Conservation (phyloP, 2,888 invertebrate genomes). For the Coenonympha glycerion region DNA sequence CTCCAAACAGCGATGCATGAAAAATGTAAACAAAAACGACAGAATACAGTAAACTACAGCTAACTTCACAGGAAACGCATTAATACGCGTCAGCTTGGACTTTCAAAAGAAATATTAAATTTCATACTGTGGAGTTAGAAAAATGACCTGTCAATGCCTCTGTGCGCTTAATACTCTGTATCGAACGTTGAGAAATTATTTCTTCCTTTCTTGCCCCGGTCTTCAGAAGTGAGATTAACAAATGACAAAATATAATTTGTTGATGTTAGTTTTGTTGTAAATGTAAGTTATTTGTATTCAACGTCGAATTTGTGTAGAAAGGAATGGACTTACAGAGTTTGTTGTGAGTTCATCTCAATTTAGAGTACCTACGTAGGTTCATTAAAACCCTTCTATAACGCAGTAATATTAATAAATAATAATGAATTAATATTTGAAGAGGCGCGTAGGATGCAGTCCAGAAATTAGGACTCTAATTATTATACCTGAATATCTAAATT, state of each 20-base stretch:
- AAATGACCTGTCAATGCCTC: constrained; percentile 31
- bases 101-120: constrained; percentile 23
- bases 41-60: background rate
- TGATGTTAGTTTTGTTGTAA: background rate
- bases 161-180: constrained; percentile 7
- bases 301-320: too few relatives aligned
- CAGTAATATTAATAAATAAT: too few relatives aligned
- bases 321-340: too few relatives aligned
- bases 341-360: too few relatives aligned
- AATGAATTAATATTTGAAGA: too few relatives aligned
- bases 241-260: background rate
- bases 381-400: too few relatives aligned
- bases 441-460: too few relatives aligned
- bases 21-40: constrained; percentile 5
- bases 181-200: constrained; percentile 9
- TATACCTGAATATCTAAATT: too few relatives aligned
- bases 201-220: background rate
- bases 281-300: too few relatives aligned
- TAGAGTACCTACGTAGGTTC: too few relatives aligned
- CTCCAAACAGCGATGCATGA: background rate
- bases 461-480: too few relatives aligned
- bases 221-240: too few relatives aligned
- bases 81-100: constrained; percentile 19
- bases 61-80: constrained; percentile 13
- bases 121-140: constrained; percentile 19